Evolutionary conservation across 2,888 invertebrate genomes (phyloP).

Genomic region (Zaprionus lineosus): DNA sequence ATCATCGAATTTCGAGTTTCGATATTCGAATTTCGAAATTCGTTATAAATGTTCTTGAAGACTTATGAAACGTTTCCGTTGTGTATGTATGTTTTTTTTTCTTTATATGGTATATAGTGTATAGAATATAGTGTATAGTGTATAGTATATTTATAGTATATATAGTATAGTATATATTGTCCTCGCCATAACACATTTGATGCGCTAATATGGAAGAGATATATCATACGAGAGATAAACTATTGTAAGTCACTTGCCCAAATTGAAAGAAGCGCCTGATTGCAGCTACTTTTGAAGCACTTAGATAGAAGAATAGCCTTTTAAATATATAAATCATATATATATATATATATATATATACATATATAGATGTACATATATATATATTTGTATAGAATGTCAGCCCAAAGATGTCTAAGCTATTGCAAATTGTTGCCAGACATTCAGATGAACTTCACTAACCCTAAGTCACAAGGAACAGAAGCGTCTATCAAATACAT

Average conservation of each 20-base stretch:
- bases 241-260: conserved; percentile 58
- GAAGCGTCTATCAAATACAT: conserved; percentile 60
- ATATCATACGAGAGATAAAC: conserved; percentile 34
- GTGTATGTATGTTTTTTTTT: not conserved
- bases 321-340: not conserved
- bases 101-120: not conserved
- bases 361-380: conserved; percentile 11
- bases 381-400: conserved; percentile 9
- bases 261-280: conserved; percentile 43
- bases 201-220: conserved; percentile 57
- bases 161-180: conserved; percentile 52
- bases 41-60: no score
- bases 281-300: conserved; percentile 52
- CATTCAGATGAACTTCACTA: conserved; percentile 53
- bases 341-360: conserved; percentile 13
- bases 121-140: conserved; percentile 61
- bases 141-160: not conserved
- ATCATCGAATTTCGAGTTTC: no score
- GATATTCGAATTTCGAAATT: no score
- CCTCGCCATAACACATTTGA: conserved; percentile 64
- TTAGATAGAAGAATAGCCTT: conserved; percentile 23
- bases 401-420: conserved; percentile 12
- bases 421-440: conserved; percentile 32
- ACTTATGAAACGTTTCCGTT: no score
- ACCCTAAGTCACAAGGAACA: conserved; percentile 72